Base-by-base conservation (phyloP, 2,797 vertebrate species). In the Peromyscus eremicus region DNA sequence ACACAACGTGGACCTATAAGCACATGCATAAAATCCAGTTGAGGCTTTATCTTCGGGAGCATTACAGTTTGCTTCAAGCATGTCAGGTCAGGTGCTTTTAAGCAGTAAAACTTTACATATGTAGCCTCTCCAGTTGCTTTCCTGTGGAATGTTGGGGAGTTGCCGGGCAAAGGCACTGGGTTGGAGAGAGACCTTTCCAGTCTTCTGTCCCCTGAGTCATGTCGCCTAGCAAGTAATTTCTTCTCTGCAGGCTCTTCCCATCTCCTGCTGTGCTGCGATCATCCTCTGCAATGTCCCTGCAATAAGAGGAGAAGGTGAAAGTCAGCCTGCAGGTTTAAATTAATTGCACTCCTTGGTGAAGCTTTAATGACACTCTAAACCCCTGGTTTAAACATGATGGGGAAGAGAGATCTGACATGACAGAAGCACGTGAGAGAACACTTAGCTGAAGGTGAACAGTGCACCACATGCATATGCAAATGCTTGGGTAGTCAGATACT, bases 251-350 rank as follows among this genome's bases (percentile, higher is more conserved):
- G 17, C 86, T 70, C 73, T 86, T 43, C 84, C 92, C 76, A 57
- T 62, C 60, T 70, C 96, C 98, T 0, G 37, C 97, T 94, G 96
- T 0, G 83, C 62, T 55, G 89, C 0, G 27, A 73, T 71, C 95
- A 57, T 93, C 87, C 62, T 97, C 83, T 52, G 57, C 52, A 43
- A 37, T 32, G 81, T 94, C 95, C 95, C 95, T 70, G 84, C 85
- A 73, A 62, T 49, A 77, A 95, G 92, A 89, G 23, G 91, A 97
- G 89, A 96, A 98, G 96, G 97, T 97, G 97, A 98, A 97, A 96
- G 95, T 77, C 94, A 93, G 96, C 97, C 97, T 96, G 94, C 95
- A 96, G 97, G 97, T 97, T 95, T 97, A 96, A 97, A 97, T 97
- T 98, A 98, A 97, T 98, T 98, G 92, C 92, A 79, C 32, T 95